Base-by-base conservation (phyloP, 2,888 invertebrate genomes). In the Teinopalpus imperialis region DNA sequence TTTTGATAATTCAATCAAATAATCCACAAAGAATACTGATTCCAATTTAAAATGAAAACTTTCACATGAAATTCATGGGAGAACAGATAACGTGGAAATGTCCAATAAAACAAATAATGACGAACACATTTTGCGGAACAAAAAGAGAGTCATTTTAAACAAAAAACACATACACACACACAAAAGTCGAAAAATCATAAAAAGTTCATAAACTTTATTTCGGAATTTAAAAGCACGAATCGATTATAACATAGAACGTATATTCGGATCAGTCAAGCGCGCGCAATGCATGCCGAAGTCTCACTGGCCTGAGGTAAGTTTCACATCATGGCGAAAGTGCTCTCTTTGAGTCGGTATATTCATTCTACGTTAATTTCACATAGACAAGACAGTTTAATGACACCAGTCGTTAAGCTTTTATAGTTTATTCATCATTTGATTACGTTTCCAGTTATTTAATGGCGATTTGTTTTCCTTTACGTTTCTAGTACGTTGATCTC, bases 221-320 rank as follows among this genome's bases (percentile, higher is more conserved):
- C 49, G 46, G 45, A 40, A 47, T 55, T 48, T 24, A 48, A 52
- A 51, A 49, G 23, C 37, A 20, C 44, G 23, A 49, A 52, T 53
- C 40, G 35, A 45, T 51, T 56, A 56, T 61, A n/a, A 7, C 27
- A 20, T 27, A 27, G 37, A 29, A 20, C 20, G 18, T 40, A 13
- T 23, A 23, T 31, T 59, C 49, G 57, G 57, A 52, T 61, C 57
- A 59, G 59, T 54, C 47, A 61, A 64, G 73, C 76, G 76, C 75
- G 60, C 63, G 71, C 70, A 69, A 52, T 61, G 63, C 54, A 57
- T 46, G 64, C 55, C 56, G 56, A 52, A 56, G 54, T 57, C 56
- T 69, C 56, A 82, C 83, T 85, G 77, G 70, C 76, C 80, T 78
- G 70, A 69, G 69, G 64, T 64, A 56, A 59, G 75, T 79, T 79